A percentile compares a stretch with the other conserved stretches of the same genome.
phyloP scores from a whole-genome alignment of 2,888 invertebrate species.

The Oconnorella tubifera region DNA sequence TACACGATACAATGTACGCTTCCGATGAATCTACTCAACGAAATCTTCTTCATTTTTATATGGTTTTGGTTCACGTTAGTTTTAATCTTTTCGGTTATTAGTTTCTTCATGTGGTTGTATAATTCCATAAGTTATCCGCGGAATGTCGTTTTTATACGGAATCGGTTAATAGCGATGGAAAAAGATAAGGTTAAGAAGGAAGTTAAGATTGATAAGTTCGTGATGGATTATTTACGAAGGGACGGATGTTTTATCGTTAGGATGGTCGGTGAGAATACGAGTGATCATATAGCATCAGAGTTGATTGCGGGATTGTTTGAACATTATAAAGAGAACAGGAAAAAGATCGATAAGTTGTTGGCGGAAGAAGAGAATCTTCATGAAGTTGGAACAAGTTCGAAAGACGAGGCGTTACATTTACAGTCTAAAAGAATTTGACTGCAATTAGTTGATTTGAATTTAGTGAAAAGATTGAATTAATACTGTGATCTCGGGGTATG shows the following conservation, averaged over 20 bases:
- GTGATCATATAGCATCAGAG: conserved; percentile 36
- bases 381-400: neutral
- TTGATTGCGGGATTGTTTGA: conserved; percentile 34
- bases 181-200: conserved; percentile 19
- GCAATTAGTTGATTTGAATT: too few relatives aligned
- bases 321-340: conserved; percentile 21
- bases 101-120: conserved; percentile 26
- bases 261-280: conserved; percentile 36
- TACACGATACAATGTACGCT: conserved; percentile 55
- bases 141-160: conserved; percentile 14
- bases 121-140: neutral
- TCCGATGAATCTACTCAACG: conserved; percentile 38
- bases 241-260: conserved; percentile 36
- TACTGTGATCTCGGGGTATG: too few relatives aligned
- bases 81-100: conserved; percentile 48
- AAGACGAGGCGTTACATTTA: too few relatives aligned
- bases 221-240: conserved; percentile 28
- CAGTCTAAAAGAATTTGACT: too few relatives aligned
- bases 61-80: conserved; percentile 60
- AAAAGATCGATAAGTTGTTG: conserved; percentile 5
- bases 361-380: neutral
- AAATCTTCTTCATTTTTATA: conserved; percentile 57
- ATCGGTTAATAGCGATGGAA: conserved; percentile 22
- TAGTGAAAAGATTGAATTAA: too few relatives aligned
- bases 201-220: conserved; percentile 23